Evolutionary conservation across 1,140 invertebrate genomes (phyloP).

Genomic region (Diprion similis): DNA sequence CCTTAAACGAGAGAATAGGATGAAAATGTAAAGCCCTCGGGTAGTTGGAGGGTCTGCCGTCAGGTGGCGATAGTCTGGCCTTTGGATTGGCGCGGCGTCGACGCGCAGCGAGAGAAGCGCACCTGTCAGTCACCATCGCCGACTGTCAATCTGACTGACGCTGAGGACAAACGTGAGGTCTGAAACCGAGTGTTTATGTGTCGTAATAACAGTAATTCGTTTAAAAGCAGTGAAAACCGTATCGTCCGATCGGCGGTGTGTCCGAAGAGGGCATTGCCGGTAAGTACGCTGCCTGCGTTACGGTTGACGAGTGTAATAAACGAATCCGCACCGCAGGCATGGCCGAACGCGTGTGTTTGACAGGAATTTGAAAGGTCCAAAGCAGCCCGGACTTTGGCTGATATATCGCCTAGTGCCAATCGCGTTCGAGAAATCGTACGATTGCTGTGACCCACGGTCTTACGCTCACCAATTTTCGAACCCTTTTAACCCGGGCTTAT

Average conservation of each 20-base stretch:
- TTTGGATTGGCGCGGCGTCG: not conserved
- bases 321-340: slow-evolving; percentile 19
- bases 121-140: slow-evolving; percentile 42
- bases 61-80: not conserved
- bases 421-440: no score
- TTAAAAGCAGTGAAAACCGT: not conserved
- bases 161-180: slow-evolving; percentile 29
- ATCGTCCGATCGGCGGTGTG: slow-evolving; percentile 8
- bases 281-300: not conserved
- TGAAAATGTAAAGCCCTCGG: no score
- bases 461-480: no score
- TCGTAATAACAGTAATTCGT: slow-evolving; percentile 19
- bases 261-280: not conserved
- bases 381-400: not conserved
- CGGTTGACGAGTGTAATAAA: not conserved
- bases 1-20: no score
- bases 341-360: slow-evolving; percentile 23
- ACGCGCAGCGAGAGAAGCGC: slow-evolving; percentile 22
- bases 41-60: not conserved
- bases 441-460: no score
- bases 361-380: not conserved
- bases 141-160: slow-evolving; percentile 44
- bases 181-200: slow-evolving; percentile 33
- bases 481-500: slow-evolving; percentile 10
- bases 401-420: not conserved